These are phyloP conservation scores for Xenops minutus DNA, from an alignment of 2,797 vertebrate species.

Conservation along the genomic window DNA sequence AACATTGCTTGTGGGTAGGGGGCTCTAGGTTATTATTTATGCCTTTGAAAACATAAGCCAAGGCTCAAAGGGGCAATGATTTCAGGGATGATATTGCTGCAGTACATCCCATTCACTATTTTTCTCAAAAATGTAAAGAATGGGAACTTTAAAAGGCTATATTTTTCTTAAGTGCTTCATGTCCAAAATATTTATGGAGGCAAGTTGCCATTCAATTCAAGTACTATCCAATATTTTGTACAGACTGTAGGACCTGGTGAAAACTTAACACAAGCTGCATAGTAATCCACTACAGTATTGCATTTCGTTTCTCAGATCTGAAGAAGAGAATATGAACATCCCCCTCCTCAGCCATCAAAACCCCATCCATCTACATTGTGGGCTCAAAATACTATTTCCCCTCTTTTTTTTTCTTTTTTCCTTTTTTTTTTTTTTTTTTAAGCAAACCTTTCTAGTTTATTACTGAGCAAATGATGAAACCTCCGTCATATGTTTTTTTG, in stretches of 20 bases:
- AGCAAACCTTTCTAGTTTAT: neutral
- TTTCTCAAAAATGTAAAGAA: neutral
- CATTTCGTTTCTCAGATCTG: neutral
- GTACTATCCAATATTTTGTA: neutral
- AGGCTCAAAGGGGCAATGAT: neutral
- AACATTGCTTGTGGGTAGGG: neutral
- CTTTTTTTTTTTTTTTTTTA: neutral
- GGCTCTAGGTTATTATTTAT: neutral
- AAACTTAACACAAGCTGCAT: neutral
- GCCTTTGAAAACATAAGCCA: neutral
- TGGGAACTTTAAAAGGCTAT: neutral
- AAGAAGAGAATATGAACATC: neutral
- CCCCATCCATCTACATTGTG: neutral
- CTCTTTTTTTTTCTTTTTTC: neutral
- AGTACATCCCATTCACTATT: neutral
- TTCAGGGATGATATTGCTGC: neutral
- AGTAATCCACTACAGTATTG: neutral
- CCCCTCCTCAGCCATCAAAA: neutral
- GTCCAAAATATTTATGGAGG: neutral
- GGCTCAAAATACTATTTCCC: neutral
- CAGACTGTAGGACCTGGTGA: neutral
- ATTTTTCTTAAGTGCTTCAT: neutral
- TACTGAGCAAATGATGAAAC: neutral
- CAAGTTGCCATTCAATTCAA: neutral
- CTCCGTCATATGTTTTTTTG: neutral